Conservation (phyloP, 2,797 vertebrate genomes). For the Pangasius mekongensis region DNA sequence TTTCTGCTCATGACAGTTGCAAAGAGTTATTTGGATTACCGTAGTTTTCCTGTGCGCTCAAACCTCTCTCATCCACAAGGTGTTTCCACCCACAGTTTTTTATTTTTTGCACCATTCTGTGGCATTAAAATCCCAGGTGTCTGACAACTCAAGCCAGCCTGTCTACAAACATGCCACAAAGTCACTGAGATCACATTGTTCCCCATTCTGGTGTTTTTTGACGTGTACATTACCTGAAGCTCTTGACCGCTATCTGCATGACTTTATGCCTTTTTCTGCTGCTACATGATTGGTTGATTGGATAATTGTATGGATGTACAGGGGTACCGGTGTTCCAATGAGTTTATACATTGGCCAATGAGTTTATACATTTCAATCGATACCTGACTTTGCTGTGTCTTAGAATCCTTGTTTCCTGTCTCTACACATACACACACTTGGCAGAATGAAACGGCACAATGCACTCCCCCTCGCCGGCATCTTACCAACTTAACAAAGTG, state of each 20-base stretch:
- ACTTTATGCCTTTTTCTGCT: background rate
- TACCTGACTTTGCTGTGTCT: background rate
- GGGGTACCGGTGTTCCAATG: background rate
- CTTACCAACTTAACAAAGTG: slow-evolving; percentile 57
- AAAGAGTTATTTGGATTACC: background rate
- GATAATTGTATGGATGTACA: background rate
- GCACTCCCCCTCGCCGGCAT: slow-evolving; percentile 54
- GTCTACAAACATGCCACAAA: background rate
- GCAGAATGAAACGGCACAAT: slow-evolving; percentile 26
- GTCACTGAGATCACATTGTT: background rate
- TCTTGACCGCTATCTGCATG: background rate
- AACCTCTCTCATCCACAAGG: background rate
- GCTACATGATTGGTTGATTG: background rate
- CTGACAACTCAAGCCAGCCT: background rate
- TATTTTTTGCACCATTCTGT: background rate
- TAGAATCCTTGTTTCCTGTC: background rate
- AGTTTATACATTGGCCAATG: too few relatives aligned
- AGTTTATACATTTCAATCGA: background rate
- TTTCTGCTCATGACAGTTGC: background rate
- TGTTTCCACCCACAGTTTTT: background rate
- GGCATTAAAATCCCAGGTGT: background rate
- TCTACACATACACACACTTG: background rate
- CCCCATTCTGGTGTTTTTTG: background rate
- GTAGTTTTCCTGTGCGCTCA: background rate
- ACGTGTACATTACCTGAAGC: background rate